Evolutionary conservation across 2,888 invertebrate genomes (phyloP).

Genomic region (Onchidella celtica): DNA sequence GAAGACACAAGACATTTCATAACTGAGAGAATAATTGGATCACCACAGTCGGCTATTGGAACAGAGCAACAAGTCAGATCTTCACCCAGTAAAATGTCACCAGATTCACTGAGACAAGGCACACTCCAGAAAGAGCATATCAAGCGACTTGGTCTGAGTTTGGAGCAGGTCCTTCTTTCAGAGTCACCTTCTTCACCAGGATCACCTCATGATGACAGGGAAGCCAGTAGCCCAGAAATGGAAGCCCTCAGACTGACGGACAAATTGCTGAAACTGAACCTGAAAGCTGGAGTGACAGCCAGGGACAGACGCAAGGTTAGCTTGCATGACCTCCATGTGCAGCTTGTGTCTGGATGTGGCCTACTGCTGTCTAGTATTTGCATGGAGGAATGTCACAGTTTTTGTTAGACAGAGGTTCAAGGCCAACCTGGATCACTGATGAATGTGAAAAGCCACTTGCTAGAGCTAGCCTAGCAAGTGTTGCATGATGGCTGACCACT

Average conservation of each 20-base stretch:
- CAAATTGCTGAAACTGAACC: conserved; percentile 57
- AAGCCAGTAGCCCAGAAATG: conserved; percentile 52
- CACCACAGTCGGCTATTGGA: neutral
- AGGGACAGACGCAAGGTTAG: conserved; percentile 59
- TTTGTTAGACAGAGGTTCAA: neutral
- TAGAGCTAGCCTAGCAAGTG: too few relatives aligned
- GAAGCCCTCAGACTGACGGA: conserved; percentile 55
- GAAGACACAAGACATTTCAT: too few relatives aligned
- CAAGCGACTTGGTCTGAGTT: conserved; percentile 12
- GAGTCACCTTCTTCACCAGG: conserved; percentile 29
- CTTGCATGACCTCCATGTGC: conserved; percentile 38
- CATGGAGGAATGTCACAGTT: conserved; percentile 10
- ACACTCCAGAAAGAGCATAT: neutral
- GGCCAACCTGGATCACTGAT: too few relatives aligned
- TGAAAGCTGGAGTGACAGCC: conserved; percentile 56
- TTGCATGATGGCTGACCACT: too few relatives aligned
- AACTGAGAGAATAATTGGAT: too few relatives aligned
- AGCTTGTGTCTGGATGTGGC: conserved; percentile 30
- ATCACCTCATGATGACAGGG: conserved; percentile 45
- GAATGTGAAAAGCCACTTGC: too few relatives aligned
- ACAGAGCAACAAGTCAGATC: neutral
- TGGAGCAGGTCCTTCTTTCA: neutral
- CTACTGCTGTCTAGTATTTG: conserved; percentile 8
- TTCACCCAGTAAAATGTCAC: conserved; percentile 13
- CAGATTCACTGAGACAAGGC: neutral